These are phyloP conservation scores for Parochlus steinenii DNA, from an alignment of 2,888 invertebrate genomes.

Conservation along the genomic window DNA sequence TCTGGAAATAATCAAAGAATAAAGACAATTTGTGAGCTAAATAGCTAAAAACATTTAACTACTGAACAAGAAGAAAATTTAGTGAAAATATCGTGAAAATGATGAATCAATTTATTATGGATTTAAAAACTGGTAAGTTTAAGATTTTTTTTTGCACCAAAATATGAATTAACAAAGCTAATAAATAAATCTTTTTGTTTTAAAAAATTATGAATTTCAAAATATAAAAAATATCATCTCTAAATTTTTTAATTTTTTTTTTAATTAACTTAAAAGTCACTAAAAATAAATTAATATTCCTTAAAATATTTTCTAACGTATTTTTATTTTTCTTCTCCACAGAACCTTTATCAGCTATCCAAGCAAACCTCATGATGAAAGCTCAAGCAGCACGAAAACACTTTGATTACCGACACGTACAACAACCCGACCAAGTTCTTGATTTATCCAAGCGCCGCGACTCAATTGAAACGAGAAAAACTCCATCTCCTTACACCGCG, in stretches of 20 bases:
- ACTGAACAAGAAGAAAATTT: not conserved
- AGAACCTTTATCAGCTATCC: too few species aligned
- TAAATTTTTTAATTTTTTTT: not conserved
- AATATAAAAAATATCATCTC: slow-evolving; percentile 1
- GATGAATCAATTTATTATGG: slow-evolving; percentile 14
- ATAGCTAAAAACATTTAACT: not conserved
- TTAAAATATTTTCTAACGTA: too few species aligned
- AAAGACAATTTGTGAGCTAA: slow-evolving; percentile 6
- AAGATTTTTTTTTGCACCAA: not conserved
- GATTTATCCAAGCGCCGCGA: slow-evolving; percentile 29
- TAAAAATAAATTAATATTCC: too few species aligned
- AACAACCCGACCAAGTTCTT: slow-evolving; percentile 20
- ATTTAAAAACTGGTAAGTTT: slow-evolving; percentile 14
- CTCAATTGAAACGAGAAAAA: slow-evolving; percentile 24
- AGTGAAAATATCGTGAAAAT: slow-evolving; percentile 10
- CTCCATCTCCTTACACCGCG: slow-evolving; percentile 26
- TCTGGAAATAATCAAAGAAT: slow-evolving; percentile 7
- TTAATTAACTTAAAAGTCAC: not conserved
- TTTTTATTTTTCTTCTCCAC: too few species aligned
- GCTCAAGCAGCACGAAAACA: too few species aligned
- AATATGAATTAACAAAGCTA: too few species aligned
- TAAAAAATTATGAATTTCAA: not conserved
- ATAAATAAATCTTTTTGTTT: too few species aligned
- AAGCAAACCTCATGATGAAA: too few species aligned
- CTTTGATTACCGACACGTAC: too few species aligned